These are phyloP conservation scores for Progne subis DNA, from an alignment of 2,113 vertebrate genomes.

Conservation along the genomic window DNA sequence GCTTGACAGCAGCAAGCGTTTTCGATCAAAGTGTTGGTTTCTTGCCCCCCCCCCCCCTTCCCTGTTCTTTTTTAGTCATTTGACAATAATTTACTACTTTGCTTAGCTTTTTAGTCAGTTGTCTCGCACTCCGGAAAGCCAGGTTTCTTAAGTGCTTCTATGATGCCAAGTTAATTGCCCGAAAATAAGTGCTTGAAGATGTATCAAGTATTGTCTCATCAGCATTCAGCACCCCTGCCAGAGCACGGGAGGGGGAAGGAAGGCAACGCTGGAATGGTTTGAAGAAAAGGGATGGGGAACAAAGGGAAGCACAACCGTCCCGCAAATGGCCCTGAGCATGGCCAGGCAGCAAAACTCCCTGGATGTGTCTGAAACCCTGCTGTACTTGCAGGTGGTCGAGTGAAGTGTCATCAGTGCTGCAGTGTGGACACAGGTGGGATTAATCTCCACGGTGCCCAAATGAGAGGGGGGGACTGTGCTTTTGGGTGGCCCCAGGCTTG, in stretches of 20 bases:
- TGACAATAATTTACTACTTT: constrained; percentile 59
- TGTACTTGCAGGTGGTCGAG: neutral
- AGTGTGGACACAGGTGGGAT: neutral
- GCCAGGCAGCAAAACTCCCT: neutral
- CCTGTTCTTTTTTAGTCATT: constrained; percentile 28
- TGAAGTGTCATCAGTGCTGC: neutral
- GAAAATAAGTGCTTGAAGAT: constrained; percentile 65
- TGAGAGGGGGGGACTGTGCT: neutral
- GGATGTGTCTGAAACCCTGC: neutral
- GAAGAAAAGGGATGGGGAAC: neutral
- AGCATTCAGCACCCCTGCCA: constrained; percentile 49
- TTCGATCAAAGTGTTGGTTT: neutral
- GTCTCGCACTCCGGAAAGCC: constrained; percentile 53
- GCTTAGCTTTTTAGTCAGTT: constrained; percentile 50
- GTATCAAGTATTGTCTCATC: constrained; percentile 66
- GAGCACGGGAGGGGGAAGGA: neutral
- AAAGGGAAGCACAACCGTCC: neutral
- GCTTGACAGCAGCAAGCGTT: neutral
- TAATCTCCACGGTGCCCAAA: neutral
- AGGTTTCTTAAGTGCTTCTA: constrained; percentile 63
- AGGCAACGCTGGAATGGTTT: neutral
- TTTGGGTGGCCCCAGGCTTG: neutral
- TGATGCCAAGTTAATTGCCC: constrained; percentile 67
- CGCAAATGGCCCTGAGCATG: neutral
- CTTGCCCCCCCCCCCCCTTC: neutral